These are phyloP conservation scores for Polyommatus icarus DNA, from an alignment of 2,888 invertebrate species.

Conservation along the genomic window DNA sequence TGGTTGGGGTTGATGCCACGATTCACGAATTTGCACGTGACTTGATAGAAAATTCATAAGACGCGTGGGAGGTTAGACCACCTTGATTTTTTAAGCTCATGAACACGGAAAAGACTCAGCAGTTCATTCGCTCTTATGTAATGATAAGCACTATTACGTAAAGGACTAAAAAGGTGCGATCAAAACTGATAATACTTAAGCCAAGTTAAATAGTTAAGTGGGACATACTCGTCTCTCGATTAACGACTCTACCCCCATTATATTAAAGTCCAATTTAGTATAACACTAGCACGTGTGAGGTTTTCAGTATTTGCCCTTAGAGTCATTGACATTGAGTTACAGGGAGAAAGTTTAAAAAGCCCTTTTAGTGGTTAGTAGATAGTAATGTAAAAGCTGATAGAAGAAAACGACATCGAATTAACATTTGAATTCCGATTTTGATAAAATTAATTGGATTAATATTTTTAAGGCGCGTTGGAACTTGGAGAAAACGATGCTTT, in stretches of 20 bases:
- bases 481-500: too few relatives aligned
- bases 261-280: constrained; percentile 31
- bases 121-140: neutral
- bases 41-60: too few relatives aligned
- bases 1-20: too few relatives aligned
- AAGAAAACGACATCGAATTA: neutral
- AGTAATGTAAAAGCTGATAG: neutral
- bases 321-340: constrained; percentile 21
- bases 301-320: constrained; percentile 38
- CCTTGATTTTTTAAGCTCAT: neutral
- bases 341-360: constrained; percentile 5
- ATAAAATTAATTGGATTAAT: neutral
- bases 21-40: too few relatives aligned
- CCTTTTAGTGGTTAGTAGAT: neutral
- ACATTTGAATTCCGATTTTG: neutral
- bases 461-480: neutral
- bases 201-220: constrained; percentile 18
- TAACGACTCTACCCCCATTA: neutral
- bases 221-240: neutral
- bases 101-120: neutral
- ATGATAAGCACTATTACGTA: constrained; percentile 4
- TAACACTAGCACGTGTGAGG: constrained; percentile 29
- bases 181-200: constrained; percentile 22
- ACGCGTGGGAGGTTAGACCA: too few relatives aligned
- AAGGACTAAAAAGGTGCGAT: neutral